Base-by-base conservation (phyloP, 2,888 invertebrate genomes). In the Magallana nippona region DNA sequence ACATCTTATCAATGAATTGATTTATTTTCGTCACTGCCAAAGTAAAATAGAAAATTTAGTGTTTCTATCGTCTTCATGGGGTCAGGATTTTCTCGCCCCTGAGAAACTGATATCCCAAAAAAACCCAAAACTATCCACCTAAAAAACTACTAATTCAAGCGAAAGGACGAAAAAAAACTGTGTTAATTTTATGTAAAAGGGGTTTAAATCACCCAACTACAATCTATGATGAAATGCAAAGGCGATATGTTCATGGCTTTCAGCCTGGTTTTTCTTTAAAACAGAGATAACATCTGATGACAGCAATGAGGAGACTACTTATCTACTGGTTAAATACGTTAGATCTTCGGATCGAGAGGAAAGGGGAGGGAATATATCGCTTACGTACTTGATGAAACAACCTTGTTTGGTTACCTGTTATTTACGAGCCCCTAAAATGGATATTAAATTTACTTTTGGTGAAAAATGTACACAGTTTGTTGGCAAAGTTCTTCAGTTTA, bases 401-500 rank as follows among this genome's bases (percentile, higher is more conserved):
- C 71, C 71, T 22, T 71, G 71, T 71, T 71, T 71, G 71, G 32
- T 71, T 32, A 71, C 1, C 15, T 17, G 27, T 32, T 5, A 32
- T 71, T 71, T 71, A 71, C 22, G 71, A 71, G 27, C 71, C 71
- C 19, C 32, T 71, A 71, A 71, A 71, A 71, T 71, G 71, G 71
- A 32, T 71, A 71, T 71, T 27, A 71, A 71, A 71, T 71, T 71
- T 71, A 22, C 71, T 27, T 71, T 71, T 71, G 71, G 71, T 22
- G 71, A 27, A 71, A 71, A 71, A 27, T 71, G 22, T 71, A 71
- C 71, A 71, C 32, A 71, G 71, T 71, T 32, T 71, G 71, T 71
- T 71, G 27, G 10, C 71, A 71, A 32, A 71, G 71, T 27, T 27
- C 32, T 71, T 71, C 13, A 11, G 22, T 71, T 27, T 71, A 13